Base-by-base conservation (phyloP, 2,113 vertebrate genomes). In the Caretta caretta region DNA sequence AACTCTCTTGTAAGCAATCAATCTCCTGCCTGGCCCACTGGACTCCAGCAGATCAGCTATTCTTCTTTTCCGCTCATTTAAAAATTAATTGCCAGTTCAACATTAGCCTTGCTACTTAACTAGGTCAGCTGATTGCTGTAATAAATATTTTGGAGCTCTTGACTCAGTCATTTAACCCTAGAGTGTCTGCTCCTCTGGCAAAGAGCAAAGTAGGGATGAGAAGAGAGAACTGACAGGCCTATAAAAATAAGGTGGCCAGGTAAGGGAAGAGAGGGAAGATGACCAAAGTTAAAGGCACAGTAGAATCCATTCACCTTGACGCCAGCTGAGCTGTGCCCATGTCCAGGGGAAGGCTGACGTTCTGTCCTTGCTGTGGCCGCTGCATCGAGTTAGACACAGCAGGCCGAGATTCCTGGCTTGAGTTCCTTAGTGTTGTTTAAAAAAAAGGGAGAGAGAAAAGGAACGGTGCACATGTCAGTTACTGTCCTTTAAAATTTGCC, bases 341-440 rank as follows among this genome's bases (percentile, higher is more conserved):
- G 89, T 99, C 99, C 97, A 99, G 93, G 96, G 98, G 98, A 93
- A 98, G 98, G 96, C 91, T 98, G 96, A 98, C 98, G 35, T 97
- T 97, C 93, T 99, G 99, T 90, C 99, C 99, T 95, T 99, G 98
- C 89, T 99, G 98, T 94, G 99, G 98, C 95, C 99, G 98, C 91
- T 98, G 98, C 96, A 98, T 97, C 56, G 99, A 98, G 78, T 97
- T 99, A 84, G 99, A 98, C 85, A 99, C 98, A 88, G 99, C 97
- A 93, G 99, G 98, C 53, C 99, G 98, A 65, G 99, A 97, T 78
- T 99, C 99, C 98, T 99, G 99, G 97, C 97, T 98, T 1, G 99
- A 98, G 95, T 99, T 99, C 98, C 99, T 99, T 98, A 87, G 90
- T 86, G 92, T 46, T 5, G 42, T 42, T 46, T 76, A 3, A 12